phyloP scores from a whole-genome alignment of 2,888 invertebrate species.

The Pilophorus perplexus region DNA sequence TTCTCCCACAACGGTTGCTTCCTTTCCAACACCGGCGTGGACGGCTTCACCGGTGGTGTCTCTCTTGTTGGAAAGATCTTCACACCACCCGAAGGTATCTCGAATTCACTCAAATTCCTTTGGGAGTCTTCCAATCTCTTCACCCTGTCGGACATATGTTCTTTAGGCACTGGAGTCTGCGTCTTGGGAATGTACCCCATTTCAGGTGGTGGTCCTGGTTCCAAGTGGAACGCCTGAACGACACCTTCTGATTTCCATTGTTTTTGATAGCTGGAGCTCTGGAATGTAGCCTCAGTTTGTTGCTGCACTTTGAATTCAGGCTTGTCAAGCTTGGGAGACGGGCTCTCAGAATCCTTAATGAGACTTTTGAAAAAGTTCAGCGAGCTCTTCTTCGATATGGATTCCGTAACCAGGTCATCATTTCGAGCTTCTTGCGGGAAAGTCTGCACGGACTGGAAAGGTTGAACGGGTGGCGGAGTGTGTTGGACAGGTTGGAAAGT shows the following conservation, averaged over 20 bases:
- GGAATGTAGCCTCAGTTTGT: neutral
- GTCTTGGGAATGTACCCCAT: slow-evolving; percentile 62
- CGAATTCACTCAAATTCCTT: slow-evolving; percentile 55
- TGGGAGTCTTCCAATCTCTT: slow-evolving; percentile 62
- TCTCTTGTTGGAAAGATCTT: slow-evolving; percentile 54
- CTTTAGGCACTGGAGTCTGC: slow-evolving; percentile 53
- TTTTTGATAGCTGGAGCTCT: slow-evolving; percentile 22
- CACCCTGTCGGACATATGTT: slow-evolving; percentile 60
- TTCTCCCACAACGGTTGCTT: slow-evolving; percentile 24
- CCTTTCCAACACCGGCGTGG: slow-evolving; percentile 45
- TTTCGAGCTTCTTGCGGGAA: slow-evolving; percentile 26
- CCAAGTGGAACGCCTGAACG: slow-evolving; percentile 52
- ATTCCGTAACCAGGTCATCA: slow-evolving; percentile 49
- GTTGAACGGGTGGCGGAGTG: neutral
- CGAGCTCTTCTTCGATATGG: slow-evolving; percentile 64
- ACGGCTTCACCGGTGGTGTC: slow-evolving; percentile 19
- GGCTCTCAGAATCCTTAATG: slow-evolving; percentile 57
- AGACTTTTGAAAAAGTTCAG: slow-evolving; percentile 66
- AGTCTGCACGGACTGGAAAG: too few relatives aligned
- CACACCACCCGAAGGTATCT: slow-evolving; percentile 61
- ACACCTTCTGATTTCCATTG: slow-evolving; percentile 21
- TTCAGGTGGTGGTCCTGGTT: slow-evolving; percentile 70
- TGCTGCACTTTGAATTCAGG: slow-evolving; percentile 5
- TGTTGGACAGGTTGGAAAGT: slow-evolving; percentile 12
- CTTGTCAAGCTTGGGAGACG: slow-evolving; percentile 38